These are phyloP conservation scores for Thera obeliscata DNA, from an alignment of 2,888 invertebrate genomes.

Conservation along the genomic window DNA sequence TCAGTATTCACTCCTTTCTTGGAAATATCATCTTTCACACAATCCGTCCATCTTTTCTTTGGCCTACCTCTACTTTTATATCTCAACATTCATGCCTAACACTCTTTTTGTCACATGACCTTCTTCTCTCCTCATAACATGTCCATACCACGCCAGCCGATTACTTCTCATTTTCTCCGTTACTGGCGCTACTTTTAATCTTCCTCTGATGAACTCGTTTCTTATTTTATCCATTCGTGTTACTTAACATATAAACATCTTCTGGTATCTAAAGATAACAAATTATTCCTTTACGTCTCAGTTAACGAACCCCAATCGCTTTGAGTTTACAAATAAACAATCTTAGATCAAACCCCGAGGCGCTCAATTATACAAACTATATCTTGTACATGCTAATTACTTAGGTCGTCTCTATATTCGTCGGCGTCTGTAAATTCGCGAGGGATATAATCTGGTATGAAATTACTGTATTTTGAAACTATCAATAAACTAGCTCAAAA, in stretches of 20 bases:
- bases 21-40: too few species aligned
- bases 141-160: too few species aligned
- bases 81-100: too few species aligned
- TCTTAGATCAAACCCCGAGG: slow-evolving; percentile 12
- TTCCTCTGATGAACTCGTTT: too few species aligned
- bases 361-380: slow-evolving; percentile 9
- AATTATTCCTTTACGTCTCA: background rate
- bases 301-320: slow-evolving; percentile 19
- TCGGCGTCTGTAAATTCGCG: background rate
- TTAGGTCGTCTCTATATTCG: background rate
- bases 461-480: background rate
- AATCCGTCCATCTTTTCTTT: too few species aligned
- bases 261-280: slow-evolving; percentile 10
- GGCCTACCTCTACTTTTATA: too few species aligned
- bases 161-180: too few species aligned
- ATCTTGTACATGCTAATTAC: slow-evolving; percentile 14
- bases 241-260: slow-evolving; percentile 2
- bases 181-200: too few species aligned
- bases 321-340: slow-evolving; percentile 19
- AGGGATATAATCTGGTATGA: slow-evolving; percentile 8
- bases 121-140: too few species aligned
- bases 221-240: too few species aligned
- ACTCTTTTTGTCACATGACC: too few species aligned
- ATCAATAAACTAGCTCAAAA: background rate
- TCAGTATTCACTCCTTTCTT: too few species aligned